These are phyloP conservation scores for Microplitis manilae DNA, from an alignment of 2,888 invertebrate genomes.

Conservation along the genomic window DNA sequence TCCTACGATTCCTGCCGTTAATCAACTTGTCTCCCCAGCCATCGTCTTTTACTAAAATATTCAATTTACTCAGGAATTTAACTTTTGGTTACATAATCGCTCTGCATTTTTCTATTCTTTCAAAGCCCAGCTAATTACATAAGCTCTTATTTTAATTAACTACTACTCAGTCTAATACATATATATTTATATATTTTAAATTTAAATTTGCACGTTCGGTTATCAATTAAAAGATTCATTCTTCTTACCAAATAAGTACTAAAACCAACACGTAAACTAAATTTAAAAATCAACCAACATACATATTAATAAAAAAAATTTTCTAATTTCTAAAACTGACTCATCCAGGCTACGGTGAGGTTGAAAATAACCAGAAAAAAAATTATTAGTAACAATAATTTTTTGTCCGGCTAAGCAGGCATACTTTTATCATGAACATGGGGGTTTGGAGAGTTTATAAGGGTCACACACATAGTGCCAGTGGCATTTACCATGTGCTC, in stretches of 20 bases:
- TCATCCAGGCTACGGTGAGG: neutral
- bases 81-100: slow-evolving; percentile 37
- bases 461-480: slow-evolving; percentile 24
- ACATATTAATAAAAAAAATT: neutral
- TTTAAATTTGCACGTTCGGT: too few relatives aligned
- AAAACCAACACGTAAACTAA: neutral
- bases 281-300: neutral
- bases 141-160: neutral
- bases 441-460: slow-evolving; percentile 12
- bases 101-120: slow-evolving; percentile 31
- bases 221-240: neutral
- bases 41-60: slow-evolving; percentile 1
- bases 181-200: too few relatives aligned
- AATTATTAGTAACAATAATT: slow-evolving; percentile 27
- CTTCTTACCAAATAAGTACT: neutral
- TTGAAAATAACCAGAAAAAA: neutral
- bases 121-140: slow-evolving; percentile 24
- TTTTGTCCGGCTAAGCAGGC: neutral
- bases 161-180: neutral
- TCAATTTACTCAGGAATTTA: slow-evolving; percentile 16
- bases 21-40: slow-evolving; percentile 7
- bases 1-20: neutral
- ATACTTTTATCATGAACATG: neutral
- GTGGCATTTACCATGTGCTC: slow-evolving; percentile 35
- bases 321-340: neutral